phyloP scores from a whole-genome alignment of 2,888 invertebrate genomes.

The Phaonia tiefii region DNA sequence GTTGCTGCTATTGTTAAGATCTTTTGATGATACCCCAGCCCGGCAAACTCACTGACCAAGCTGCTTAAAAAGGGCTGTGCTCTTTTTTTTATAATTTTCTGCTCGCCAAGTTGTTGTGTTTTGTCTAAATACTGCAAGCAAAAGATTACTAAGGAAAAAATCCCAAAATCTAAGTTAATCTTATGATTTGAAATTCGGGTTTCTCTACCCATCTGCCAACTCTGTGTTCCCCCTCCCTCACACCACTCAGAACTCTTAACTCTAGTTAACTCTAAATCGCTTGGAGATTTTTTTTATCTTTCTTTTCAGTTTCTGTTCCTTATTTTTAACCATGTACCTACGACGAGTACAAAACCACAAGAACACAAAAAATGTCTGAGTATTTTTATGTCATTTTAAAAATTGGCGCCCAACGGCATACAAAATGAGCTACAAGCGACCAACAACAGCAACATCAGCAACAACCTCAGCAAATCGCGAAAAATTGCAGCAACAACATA shows the following conservation, averaged over 20 bases:
- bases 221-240: neutral
- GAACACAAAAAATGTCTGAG: constrained; percentile 57
- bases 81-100: constrained; percentile 48
- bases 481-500: neutral
- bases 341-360: constrained; percentile 13
- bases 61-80: constrained; percentile 39
- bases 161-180: constrained; percentile 55
- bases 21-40: constrained; percentile 49
- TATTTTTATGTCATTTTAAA: constrained; percentile 68
- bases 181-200: constrained; percentile 54
- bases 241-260: constrained; percentile 2
- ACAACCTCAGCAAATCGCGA: constrained; percentile 1
- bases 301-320: constrained; percentile 40
- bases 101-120: constrained; percentile 5
- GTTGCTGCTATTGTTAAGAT: constrained; percentile 38
- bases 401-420: constrained; percentile 72
- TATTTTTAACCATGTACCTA: constrained; percentile 24
- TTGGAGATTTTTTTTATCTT: constrained; percentile 33
- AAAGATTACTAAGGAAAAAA: constrained; percentile 4
- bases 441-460: constrained; percentile 2
- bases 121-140: constrained; percentile 10
- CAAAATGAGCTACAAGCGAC: constrained; percentile 54
- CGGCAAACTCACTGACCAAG: neutral
- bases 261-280: constrained; percentile 24
- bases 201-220: neutral